Evolutionary conservation across 2,888 invertebrate species (phyloP).

Genomic region (Physocephala rufipes): DNA sequence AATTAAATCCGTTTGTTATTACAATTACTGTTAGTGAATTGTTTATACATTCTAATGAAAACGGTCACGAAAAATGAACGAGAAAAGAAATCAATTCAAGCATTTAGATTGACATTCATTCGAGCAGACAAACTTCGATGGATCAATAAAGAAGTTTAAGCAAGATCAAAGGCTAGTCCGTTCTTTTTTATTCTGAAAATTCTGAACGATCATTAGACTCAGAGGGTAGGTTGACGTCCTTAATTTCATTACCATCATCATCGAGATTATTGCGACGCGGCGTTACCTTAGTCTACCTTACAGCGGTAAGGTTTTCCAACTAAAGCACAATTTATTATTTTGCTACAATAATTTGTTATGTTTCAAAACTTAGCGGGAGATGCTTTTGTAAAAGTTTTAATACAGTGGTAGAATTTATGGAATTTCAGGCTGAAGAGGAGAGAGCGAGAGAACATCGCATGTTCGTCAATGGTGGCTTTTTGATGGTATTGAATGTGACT

Average conservation of each 20-base stretch:
- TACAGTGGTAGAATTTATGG: slow-evolving; percentile 1
- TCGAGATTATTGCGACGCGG: slow-evolving; percentile 12
- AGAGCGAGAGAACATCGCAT: slow-evolving; percentile 3
- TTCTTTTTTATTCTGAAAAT: not conserved
- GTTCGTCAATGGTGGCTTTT: slow-evolving; percentile 16
- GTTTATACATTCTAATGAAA: slow-evolving; percentile 15
- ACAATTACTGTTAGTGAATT: not conserved
- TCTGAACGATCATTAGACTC: slow-evolving; percentile 16
- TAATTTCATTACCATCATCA: slow-evolving; percentile 4
- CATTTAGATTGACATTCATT: slow-evolving; percentile 3
- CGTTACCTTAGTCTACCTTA: too few relatives aligned
- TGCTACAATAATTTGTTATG: slow-evolving; percentile 39
- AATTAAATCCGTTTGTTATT: slow-evolving; percentile 24
- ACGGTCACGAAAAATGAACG: slow-evolving; percentile 2
- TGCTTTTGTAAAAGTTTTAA: not conserved
- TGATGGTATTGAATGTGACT: slow-evolving; percentile 9
- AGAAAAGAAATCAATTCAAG: not conserved
- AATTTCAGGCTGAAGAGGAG: not conserved
- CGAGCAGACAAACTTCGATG: slow-evolving; percentile 19
- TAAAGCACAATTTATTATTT: slow-evolving; percentile 27
- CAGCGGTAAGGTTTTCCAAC: not conserved
- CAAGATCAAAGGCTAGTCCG: not conserved
- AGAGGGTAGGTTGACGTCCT: not conserved
- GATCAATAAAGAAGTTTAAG: slow-evolving; percentile 23
- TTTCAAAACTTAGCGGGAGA: slow-evolving; percentile 40